Percentiles rank a stretch among this genome's conserved stretches.
Evolutionary conservation across 2,797 vertebrate genomes (phyloP).

Genomic region (Lepilemur septentrionalis): DNA sequence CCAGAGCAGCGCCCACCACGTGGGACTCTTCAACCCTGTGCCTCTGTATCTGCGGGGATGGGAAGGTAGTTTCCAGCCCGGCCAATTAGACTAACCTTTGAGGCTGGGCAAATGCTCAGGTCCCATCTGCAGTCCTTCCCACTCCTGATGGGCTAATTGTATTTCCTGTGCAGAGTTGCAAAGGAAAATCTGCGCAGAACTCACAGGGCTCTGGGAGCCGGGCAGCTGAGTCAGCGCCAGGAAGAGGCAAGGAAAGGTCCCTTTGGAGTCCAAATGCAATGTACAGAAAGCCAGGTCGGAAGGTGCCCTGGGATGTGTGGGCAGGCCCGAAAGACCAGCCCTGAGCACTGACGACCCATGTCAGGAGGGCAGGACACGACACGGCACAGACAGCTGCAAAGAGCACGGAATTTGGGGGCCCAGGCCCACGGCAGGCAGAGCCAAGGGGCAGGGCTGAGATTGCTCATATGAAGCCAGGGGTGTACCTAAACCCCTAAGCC

Average conservation of each 20-base stretch:
- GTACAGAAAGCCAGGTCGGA: not conserved
- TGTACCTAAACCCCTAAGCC: not conserved
- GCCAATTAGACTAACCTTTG: not conserved
- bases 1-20: rapidly evolving
- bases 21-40: not conserved
- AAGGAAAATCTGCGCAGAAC: not conserved
- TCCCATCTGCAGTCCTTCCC: not conserved
- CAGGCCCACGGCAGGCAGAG: not conserved
- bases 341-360: rapidly evolving
- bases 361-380: too few relatives aligned
- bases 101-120: not conserved
- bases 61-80: not conserved
- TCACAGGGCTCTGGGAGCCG: not conserved
- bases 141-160: rapidly evolving
- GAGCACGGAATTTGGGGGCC: not conserved
- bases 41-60: not conserved
- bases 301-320: rapidly evolving
- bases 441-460: not conserved
- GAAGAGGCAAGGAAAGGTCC: not conserved
- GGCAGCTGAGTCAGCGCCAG: not conserved
- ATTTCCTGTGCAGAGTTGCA: not conserved
- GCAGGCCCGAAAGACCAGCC: not conserved
- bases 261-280: not conserved
- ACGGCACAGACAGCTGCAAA: rapidly evolving
- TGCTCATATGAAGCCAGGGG: not conserved